Evolutionary conservation across 2,113 vertebrate genomes (phyloP).

Genomic region (Triplophysa tibetana): DNA sequence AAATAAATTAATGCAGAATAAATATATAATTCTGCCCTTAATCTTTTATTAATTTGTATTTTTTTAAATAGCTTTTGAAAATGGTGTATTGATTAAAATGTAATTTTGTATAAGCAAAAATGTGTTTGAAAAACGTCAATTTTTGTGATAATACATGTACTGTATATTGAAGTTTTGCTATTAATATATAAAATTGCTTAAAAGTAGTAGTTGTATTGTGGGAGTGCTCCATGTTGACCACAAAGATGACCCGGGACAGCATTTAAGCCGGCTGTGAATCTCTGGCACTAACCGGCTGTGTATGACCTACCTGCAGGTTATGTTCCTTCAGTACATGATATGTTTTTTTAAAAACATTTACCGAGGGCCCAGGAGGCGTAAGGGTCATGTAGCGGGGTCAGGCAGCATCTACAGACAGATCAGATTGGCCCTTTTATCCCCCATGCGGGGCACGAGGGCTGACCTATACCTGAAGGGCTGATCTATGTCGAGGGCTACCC

Average conservation of each 20-base stretch:
- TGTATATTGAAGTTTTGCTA: too few relatives aligned
- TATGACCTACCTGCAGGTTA: conserved; percentile 63
- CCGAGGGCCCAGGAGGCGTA: conserved; percentile 34
- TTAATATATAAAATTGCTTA: too few relatives aligned
- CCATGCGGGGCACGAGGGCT: conserved; percentile 59
- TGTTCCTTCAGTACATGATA: conserved; percentile 62
- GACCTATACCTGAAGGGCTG: conserved; percentile 58
- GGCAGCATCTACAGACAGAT: conserved; percentile 48
- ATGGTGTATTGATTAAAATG: too few relatives aligned
- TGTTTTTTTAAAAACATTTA: conserved; percentile 64
- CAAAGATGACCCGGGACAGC: conserved; percentile 57
- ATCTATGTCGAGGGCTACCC: conserved; percentile 65
- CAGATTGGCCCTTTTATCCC: conserved; percentile 58
- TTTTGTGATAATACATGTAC: too few relatives aligned
- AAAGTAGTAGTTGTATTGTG: too few relatives aligned
- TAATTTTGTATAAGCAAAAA: too few relatives aligned
- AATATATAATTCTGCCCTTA: too few relatives aligned
- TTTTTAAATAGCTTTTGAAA: too few relatives aligned
- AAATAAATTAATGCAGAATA: too few relatives aligned
- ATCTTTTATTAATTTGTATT: too few relatives aligned
- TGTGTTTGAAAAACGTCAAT: too few relatives aligned
- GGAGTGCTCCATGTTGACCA: background rate
- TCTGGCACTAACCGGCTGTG: conserved; percentile 43
- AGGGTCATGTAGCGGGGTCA: conserved; percentile 35
- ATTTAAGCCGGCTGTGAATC: conserved; percentile 50